Evolutionary conservation across 2,888 invertebrate genomes (phyloP).

Genomic region (Scaptomyza tumidula): DNA sequence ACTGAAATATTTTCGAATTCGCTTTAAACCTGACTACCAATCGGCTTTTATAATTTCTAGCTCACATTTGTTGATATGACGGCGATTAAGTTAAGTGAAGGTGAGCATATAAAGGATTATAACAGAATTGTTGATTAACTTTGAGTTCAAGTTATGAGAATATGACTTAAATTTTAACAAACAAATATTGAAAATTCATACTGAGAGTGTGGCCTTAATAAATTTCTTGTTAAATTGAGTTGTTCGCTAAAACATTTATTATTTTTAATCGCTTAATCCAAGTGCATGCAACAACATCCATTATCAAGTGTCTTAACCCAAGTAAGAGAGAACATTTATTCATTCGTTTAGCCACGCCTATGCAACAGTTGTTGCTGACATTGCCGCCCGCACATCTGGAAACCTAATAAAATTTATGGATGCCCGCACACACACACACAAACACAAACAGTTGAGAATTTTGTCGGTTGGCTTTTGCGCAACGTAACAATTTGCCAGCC

Average conservation of each 20-base stretch:
- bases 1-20: conserved; percentile 25
- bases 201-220: background rate
- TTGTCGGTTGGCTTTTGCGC: conserved; percentile 13
- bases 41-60: conserved; percentile 1
- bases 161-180: too few species aligned
- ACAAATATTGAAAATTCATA: background rate
- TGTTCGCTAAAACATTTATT: background rate
- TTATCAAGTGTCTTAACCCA: conserved; percentile 29
- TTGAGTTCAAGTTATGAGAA: too few species aligned
- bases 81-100: background rate
- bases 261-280: conserved; percentile 10
- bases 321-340: conserved; percentile 19
- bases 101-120: too few species aligned
- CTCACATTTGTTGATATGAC: background rate
- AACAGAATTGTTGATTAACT: too few species aligned
- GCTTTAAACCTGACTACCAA: background rate
- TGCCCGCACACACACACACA: background rate
- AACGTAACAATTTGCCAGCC: conserved; percentile 42
- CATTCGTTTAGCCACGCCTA: conserved; percentile 55
- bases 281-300: conserved; percentile 23
- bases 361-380: conserved; percentile 74
- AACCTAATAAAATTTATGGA: conserved; percentile 70
- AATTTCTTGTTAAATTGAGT: background rate
- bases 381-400: conserved; percentile 54
- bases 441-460: conserved; percentile 32